Percentiles rank a stretch among this genome's conserved stretches.
phyloP scores from a whole-genome alignment of 1,140 invertebrate genomes.

The Solenopsis fugax region DNA sequence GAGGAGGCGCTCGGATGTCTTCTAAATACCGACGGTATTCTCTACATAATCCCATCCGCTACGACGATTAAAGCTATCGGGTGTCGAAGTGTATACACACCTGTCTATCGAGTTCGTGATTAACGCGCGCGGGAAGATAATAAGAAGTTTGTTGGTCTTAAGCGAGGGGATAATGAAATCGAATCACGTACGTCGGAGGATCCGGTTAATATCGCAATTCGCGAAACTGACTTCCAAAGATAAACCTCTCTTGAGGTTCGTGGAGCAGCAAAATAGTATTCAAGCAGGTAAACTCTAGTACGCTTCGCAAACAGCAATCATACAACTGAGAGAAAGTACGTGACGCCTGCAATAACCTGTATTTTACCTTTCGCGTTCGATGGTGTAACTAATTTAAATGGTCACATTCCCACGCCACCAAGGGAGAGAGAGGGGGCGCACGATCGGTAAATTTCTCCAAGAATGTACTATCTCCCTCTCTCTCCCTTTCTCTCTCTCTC shows the following conservation, averaged over 20 bases:
- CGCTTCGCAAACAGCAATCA: not conserved
- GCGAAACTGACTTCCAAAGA: not conserved
- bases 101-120: not conserved
- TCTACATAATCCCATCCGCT: constrained; percentile 3
- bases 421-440: not conserved
- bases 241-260: not conserved
- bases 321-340: constrained; percentile 21
- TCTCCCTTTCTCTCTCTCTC: not conserved
- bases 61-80: constrained; percentile 49
- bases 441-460: constrained; percentile 18
- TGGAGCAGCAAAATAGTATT: not conserved
- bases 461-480: not conserved
- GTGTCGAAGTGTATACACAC: not conserved
- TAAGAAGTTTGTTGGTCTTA: not conserved
- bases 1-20: not conserved
- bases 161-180: not conserved
- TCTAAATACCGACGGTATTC: constrained; percentile 48
- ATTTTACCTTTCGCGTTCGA: constrained; percentile 37
- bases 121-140: not conserved
- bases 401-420: constrained; percentile 59
- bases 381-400: constrained; percentile 50
- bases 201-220: not conserved
- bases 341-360: not conserved
- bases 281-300: not conserved
- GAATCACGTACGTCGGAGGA: not conserved